Conservation (phyloP, 2,888 invertebrate species). For the Phymatocera aterrima region DNA sequence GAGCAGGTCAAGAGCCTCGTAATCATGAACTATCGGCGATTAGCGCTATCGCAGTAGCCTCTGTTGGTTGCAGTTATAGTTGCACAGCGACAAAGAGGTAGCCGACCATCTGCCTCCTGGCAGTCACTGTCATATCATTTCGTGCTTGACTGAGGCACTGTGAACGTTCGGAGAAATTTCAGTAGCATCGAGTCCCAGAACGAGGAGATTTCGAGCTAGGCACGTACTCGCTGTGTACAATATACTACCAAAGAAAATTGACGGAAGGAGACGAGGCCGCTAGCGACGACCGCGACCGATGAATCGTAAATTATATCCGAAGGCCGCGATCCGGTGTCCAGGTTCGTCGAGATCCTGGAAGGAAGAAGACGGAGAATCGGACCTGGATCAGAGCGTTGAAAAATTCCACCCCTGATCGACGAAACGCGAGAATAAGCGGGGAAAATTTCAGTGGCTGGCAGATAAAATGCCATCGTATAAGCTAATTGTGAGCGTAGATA, state of each 20-base stretch:
- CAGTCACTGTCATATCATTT: too few relatives aligned
- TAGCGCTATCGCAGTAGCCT: constrained; percentile 19
- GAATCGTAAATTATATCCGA: not conserved
- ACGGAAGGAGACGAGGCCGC: not conserved
- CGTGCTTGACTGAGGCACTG: not conserved
- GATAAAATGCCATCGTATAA: constrained; percentile 38
- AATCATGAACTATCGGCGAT: constrained; percentile 1
- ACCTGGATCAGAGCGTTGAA: not conserved
- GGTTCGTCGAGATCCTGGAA: not conserved
- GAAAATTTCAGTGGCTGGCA: constrained; percentile 15
- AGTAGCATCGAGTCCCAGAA: not conserved
- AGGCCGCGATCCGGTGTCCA: not conserved
- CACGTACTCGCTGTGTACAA: not conserved
- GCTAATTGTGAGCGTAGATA: constrained; percentile 30
- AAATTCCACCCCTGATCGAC: not conserved
- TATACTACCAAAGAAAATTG: not conserved
- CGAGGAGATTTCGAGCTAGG: not conserved
- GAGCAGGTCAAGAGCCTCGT: not conserved
- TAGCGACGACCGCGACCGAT: not conserved
- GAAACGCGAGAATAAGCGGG: not conserved
- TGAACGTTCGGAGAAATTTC: constrained; percentile 15
- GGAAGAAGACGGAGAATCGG: not conserved
- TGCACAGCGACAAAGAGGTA: constrained; percentile 29
- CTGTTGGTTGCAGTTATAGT: not conserved
- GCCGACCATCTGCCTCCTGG: constrained; percentile 22